phyloP scores from a whole-genome alignment of 1,140 invertebrate genomes.

The Muscidifurax raptorellus region DNA sequence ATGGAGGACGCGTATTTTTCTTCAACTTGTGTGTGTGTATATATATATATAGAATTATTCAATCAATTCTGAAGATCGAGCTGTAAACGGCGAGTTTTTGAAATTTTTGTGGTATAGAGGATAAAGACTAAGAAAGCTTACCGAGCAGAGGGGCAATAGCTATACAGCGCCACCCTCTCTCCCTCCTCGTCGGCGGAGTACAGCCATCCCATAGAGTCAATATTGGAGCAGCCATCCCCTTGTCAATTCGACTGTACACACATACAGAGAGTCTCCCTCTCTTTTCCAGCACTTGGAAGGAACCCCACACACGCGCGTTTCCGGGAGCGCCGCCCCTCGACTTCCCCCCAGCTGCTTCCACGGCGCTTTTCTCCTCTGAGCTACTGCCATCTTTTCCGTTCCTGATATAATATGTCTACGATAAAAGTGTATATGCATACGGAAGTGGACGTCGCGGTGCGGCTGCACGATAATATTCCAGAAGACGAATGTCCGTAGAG shows the following conservation, averaged over 20 bases:
- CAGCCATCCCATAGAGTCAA: constrained; percentile 62
- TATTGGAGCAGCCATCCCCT: constrained; percentile 67
- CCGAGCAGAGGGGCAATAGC: too few relatives aligned
- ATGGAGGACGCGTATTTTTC: not conserved
- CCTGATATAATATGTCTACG: too few relatives aligned
- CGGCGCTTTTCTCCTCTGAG: not conserved
- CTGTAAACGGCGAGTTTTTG: too few relatives aligned
- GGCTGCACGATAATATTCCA: too few relatives aligned
- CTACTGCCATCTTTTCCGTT: not conserved
- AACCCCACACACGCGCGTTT: constrained; percentile 8
- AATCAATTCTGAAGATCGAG: too few relatives aligned
- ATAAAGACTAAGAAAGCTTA: too few relatives aligned
- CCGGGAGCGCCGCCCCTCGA: constrained; percentile 14
- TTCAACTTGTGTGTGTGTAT: not conserved
- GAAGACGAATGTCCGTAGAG: too few relatives aligned
- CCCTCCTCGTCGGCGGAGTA: constrained; percentile 41
- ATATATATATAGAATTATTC: too few relatives aligned
- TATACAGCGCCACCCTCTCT: constrained; percentile 58
- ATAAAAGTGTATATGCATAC: not conserved
- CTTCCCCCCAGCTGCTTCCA: constrained; percentile 25
- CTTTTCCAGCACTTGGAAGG: not conserved
- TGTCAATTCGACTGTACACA: not conserved
- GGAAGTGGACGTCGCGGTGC: not conserved
- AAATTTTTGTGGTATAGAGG: too few relatives aligned
- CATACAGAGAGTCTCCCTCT: not conserved